These are phyloP conservation scores for Drosophila murphyi DNA, from an alignment of 1,140 invertebrate species.

Conservation along the genomic window DNA sequence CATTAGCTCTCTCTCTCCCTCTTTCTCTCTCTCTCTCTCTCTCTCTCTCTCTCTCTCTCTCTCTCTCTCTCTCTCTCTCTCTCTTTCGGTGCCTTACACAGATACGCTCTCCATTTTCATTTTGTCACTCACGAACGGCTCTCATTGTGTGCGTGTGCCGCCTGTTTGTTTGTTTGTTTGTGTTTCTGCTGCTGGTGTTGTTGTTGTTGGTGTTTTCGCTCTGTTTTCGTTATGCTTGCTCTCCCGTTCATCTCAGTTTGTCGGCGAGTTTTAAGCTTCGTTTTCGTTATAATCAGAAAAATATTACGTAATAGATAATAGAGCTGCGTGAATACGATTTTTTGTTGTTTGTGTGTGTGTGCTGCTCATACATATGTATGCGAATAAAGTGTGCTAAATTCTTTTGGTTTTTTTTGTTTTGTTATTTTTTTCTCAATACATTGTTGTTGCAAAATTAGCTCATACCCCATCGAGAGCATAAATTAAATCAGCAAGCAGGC, in stretches of 20 bases:
- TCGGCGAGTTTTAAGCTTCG: slow-evolving; percentile 73
- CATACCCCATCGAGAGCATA: slow-evolving; percentile 41
- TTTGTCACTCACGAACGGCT: slow-evolving; percentile 23
- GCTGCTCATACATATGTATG: slow-evolving; percentile 32
- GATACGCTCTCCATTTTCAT: slow-evolving; percentile 44
- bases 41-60: slow-evolving; percentile 14
- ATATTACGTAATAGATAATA: slow-evolving; percentile 82
- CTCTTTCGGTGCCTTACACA: background rate
- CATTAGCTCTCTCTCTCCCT: slow-evolving; percentile 21
- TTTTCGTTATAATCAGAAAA: slow-evolving; percentile 74
- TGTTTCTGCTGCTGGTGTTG: slow-evolving; percentile 31
- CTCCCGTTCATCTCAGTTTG: slow-evolving; percentile 33
- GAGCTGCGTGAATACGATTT: slow-evolving; percentile 45
- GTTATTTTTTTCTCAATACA: background rate
- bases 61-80: slow-evolving; percentile 5
- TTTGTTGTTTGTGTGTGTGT: slow-evolving; percentile 24
- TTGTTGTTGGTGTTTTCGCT: slow-evolving; percentile 26
- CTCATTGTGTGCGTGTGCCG: slow-evolving; percentile 35
- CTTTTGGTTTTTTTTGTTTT: slow-evolving; percentile 34
- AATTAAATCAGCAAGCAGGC: slow-evolving; percentile 35
- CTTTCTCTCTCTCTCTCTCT: slow-evolving; percentile 2
- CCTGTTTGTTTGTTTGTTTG: slow-evolving; percentile 46
- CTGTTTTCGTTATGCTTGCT: slow-evolving; percentile 55
- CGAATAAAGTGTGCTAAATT: slow-evolving; percentile 48
- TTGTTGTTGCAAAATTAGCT: slow-evolving; percentile 47